Evolutionary conservation across 2,113 vertebrate genomes (phyloP).

Genomic region (Nothoprocta pentlandii): DNA sequence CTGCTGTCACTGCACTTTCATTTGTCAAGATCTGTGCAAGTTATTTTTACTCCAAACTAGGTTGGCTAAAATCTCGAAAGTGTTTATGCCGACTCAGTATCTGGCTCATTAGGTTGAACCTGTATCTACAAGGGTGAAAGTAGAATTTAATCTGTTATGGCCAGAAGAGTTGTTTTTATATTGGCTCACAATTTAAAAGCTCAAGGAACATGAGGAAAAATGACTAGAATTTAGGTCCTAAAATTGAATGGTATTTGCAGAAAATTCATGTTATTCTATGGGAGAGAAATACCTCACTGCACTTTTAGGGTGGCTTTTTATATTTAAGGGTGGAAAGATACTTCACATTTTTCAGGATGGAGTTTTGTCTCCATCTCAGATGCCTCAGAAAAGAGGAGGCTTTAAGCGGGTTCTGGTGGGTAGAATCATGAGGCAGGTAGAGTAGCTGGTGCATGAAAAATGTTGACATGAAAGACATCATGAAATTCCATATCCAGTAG

Average conservation of each 20-base stretch:
- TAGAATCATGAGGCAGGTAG: not conserved
- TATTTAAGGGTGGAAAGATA: not conserved
- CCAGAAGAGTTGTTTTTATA: not conserved
- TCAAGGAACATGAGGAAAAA: not conserved
- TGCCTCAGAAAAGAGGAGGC: not conserved
- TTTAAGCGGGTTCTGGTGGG: not conserved
- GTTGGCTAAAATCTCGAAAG: not conserved
- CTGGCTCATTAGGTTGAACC: not conserved
- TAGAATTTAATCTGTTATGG: not conserved
- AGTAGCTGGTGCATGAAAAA: not conserved
- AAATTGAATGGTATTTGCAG: not conserved
- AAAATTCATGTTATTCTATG: not conserved
- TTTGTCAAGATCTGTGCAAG: conserved; percentile 24
- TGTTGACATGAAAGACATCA: not conserved
- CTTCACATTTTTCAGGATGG: not conserved
- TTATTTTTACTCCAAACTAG: not conserved
- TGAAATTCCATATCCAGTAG: not conserved
- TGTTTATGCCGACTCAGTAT: not conserved
- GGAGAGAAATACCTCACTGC: not conserved
- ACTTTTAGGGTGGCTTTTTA: not conserved
- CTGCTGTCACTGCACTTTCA: conserved; percentile 23
- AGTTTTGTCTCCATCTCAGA: not conserved
- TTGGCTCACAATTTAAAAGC: not conserved
- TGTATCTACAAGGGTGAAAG: not conserved
- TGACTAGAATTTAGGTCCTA: not conserved